Evolutionary conservation across 2,797 vertebrate genomes (phyloP).

Genomic region (Chloroceryle amazona): DNA sequence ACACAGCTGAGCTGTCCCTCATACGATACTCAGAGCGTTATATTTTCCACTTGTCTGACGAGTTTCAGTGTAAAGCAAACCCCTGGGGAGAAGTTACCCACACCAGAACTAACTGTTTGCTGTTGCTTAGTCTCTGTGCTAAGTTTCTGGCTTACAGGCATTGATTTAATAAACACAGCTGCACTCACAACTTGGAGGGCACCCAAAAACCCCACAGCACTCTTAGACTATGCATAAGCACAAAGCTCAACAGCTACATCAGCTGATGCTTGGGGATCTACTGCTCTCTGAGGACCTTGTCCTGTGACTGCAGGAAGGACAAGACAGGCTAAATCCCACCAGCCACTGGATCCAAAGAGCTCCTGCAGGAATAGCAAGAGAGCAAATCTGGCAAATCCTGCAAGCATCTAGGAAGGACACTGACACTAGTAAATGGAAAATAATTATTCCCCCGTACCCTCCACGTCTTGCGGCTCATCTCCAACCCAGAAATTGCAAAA

Average conservation of each 20-base stretch:
- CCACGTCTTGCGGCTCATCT: not conserved
- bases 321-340: not conserved
- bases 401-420: slow-evolving; percentile 15
- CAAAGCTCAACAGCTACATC: not conserved
- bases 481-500: not conserved
- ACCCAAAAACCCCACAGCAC: slow-evolving; percentile 6
- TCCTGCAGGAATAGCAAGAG: not conserved
- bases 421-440: not conserved
- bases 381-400: not conserved
- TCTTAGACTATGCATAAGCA: not conserved
- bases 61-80: not conserved
- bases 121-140: not conserved
- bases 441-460: not conserved
- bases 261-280: not conserved
- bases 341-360: not conserved
- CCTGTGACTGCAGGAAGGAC: not conserved
- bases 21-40: not conserved
- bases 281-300: not conserved
- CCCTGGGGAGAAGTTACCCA: not conserved
- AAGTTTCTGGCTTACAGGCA: not conserved
- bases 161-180: slow-evolving; percentile 55
- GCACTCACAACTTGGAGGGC: slow-evolving; percentile 12
- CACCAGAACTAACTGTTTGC: not conserved
- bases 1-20: slow-evolving; percentile 44
- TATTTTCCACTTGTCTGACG: not conserved